A percentile compares a stretch with the other conserved stretches of the same genome.
phyloP scores from a whole-genome alignment of 2,797 vertebrate genomes.

The Peromyscus melanophrys region DNA sequence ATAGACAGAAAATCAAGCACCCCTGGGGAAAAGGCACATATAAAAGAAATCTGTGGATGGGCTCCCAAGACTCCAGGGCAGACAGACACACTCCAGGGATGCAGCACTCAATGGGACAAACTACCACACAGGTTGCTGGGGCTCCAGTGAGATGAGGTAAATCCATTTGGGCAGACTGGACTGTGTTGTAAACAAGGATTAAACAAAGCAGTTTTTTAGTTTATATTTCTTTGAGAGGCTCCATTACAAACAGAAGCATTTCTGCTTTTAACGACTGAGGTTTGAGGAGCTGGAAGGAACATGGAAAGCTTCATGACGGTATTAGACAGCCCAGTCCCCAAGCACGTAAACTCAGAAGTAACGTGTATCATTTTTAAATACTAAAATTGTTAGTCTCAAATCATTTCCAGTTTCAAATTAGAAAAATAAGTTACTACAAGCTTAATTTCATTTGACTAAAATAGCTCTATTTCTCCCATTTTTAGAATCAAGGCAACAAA shows the following conservation, averaged over 20 bases:
- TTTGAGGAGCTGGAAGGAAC: not conserved
- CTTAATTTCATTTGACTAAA: conserved; percentile 56
- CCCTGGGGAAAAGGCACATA: not conserved
- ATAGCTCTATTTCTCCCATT: conserved; percentile 13
- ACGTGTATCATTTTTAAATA: not conserved
- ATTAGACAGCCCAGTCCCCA: not conserved
- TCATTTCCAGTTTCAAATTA: conserved; percentile 39
- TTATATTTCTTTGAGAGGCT: not conserved
- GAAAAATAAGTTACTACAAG: conserved; percentile 38
- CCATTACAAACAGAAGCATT: conserved; percentile 15
- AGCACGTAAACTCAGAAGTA: not conserved
- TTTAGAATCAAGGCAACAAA: conserved; percentile 42
- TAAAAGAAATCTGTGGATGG: not conserved
- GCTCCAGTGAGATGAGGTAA: not conserved
- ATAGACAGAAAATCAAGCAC: conserved; percentile 4
- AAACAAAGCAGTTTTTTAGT: not conserved
- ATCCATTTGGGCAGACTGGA: not conserved
- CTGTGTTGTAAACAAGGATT: conserved; percentile 37
- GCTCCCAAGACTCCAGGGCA: not conserved
- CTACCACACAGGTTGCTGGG: not conserved
- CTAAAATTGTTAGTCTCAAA: not conserved
- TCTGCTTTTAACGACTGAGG: conserved; percentile 7
- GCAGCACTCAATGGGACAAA: fast-evolving
- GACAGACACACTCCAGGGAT: not conserved
- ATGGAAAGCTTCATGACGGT: not conserved